These are phyloP conservation scores for Leptoteleia sp. DNA, from an alignment of 1,140 invertebrate genomes.

Conservation along the genomic window DNA sequence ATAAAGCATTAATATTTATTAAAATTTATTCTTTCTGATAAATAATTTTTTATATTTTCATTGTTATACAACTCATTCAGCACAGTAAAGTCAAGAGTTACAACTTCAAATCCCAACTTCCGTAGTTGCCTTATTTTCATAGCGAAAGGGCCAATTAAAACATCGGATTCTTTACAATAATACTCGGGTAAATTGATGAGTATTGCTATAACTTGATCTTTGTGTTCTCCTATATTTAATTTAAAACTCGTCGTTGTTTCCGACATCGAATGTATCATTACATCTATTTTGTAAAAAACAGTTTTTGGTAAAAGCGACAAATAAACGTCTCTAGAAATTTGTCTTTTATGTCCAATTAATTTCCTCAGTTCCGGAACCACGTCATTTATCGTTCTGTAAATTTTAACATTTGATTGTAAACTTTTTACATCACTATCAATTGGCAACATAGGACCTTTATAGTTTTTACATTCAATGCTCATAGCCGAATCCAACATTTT, in stretches of 20 bases:
- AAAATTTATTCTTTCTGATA: conserved; percentile 75
- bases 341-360: conserved; percentile 77
- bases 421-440: conserved; percentile 77
- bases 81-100: conserved; percentile 82
- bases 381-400: conserved; percentile 81
- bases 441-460: conserved; percentile 83
- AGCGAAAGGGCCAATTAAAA: conserved; percentile 84
- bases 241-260: conserved; percentile 45
- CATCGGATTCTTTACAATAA: conserved; percentile 82
- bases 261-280: conserved; percentile 82
- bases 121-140: conserved; percentile 84
- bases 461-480: conserved; percentile 84
- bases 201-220: conserved; percentile 81
- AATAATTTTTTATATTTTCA: conserved; percentile 77
- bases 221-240: conserved; percentile 75
- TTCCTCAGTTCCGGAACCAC: conserved; percentile 78
- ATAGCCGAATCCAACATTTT: conserved; percentile 85
- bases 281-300: conserved; percentile 84
- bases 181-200: conserved; percentile 86
- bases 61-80: conserved; percentile 80
- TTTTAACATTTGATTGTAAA: conserved; percentile 79
- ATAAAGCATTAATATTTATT: too few species aligned
- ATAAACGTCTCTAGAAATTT: conserved; percentile 80
- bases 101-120: conserved; percentile 84
- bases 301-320: conserved; percentile 82